Evolutionary conservation across 2,888 invertebrate genomes (phyloP).

Genomic region (Eristalis intricaria): DNA sequence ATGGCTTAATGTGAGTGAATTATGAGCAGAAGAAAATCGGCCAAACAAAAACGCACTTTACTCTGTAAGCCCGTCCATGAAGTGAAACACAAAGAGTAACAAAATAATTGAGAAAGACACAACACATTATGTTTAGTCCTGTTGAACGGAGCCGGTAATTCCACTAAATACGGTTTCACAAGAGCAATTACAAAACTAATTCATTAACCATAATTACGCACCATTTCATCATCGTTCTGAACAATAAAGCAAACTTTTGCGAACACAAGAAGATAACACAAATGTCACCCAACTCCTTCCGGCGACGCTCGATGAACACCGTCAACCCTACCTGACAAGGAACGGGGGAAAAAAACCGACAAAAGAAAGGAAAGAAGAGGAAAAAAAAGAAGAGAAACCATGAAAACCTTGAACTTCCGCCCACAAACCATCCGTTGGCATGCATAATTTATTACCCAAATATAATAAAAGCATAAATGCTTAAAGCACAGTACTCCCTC

Average conservation of each 20-base stretch:
- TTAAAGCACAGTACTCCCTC: constrained; percentile 10
- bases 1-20: too few relatives aligned
- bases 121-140: not conserved
- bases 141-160: not conserved
- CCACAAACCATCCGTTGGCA: constrained; percentile 62
- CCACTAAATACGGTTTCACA: not conserved
- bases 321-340: not conserved
- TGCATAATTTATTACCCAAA: constrained; percentile 71
- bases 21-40: too few relatives aligned
- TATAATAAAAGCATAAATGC: constrained; percentile 69
- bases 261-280: not conserved
- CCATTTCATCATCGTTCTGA: constrained; percentile 56
- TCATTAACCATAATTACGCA: constrained; percentile 55
- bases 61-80: not conserved
- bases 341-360: not conserved
- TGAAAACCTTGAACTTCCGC: not conserved
- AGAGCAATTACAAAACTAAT: constrained; percentile 40
- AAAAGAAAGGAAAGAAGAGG: not conserved
- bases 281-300: not conserved
- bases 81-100: not conserved
- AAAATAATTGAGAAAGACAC: not conserved
- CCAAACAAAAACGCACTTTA: not conserved
- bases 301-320: not conserved
- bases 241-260: constrained; percentile 38
- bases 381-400: not conserved